Evolutionary conservation across 2,113 vertebrate genomes (phyloP), one percentile per base, ranked within the genome.

Genomic region (Lepisosteus osseus): DNA sequence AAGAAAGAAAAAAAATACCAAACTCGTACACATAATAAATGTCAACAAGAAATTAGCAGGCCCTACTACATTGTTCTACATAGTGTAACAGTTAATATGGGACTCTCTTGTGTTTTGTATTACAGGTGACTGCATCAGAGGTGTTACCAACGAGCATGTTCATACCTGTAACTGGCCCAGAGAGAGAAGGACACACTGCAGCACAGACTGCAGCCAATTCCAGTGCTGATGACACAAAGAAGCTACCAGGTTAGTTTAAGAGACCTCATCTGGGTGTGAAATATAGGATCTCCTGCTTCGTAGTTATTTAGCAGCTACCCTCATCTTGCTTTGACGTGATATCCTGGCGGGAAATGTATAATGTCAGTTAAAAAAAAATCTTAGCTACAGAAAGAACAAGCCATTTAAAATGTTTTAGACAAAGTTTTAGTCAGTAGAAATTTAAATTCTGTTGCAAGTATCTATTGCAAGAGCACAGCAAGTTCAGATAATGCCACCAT

Each of bases 131-230:
- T 59, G 91, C 96, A 69, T 94, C 93, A 42, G 97, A 99, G 85
- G 95, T 92, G 79, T 91, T 99, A 94, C 97, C 97, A 85, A 96
- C 93, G 82, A 97, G 93, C 81, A 96, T 98, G 97, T 99, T 99
- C 72, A 94, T 98, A 75, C 95, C 97, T 1, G 92, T 95, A 14
- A 84, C 91, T 0, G 76, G 91, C 86, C 88, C 93, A 62, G 96
- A 98, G 44, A 90, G 86, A 74, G 97, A 99, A 0, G 89, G 90
- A 61, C 84, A 86, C 70, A 85, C 81, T 64, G 75, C 81, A 12
- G 76, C 82, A 40, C 86, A 85, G 68, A 79, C 86, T 44, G 78
- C 85, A 72, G 71, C 86, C 71, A 94, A 83, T 76, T 86, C 93
- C 0, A 87, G 76, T 40, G 0, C 87, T 44, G 96, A 97, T 73